These are phyloP conservation scores for Rhyacichthys aspro DNA, from an alignment of 2,797 vertebrate genomes.

Conservation along the genomic window DNA sequence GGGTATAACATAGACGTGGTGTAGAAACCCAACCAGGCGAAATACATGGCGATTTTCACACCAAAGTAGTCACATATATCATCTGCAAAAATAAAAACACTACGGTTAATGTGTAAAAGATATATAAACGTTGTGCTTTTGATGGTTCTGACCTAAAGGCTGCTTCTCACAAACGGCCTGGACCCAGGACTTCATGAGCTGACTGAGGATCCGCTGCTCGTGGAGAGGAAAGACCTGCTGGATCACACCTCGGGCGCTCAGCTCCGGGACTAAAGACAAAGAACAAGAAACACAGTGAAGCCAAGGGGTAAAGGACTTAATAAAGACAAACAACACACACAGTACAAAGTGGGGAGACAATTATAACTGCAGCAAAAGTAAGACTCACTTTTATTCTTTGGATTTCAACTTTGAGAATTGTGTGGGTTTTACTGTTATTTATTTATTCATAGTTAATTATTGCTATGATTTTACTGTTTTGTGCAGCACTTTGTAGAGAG, in stretches of 20 bases:
- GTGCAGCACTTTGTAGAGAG: too few relatives aligned
- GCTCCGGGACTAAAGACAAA: slow-evolving; percentile 88
- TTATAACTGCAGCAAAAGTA: too few relatives aligned
- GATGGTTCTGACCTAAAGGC: slow-evolving; percentile 84
- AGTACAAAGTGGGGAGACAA: too few relatives aligned
- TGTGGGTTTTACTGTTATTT: too few relatives aligned
- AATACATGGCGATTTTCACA: slow-evolving; percentile 98
- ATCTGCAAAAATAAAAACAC: slow-evolving; percentile 72
- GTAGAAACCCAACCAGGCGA: slow-evolving; percentile 98
- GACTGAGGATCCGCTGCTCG: slow-evolving; percentile 92
- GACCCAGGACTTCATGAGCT: slow-evolving; percentile 97
- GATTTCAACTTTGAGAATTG: too few relatives aligned
- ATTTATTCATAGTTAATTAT: too few relatives aligned
- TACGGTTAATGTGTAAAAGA: too few relatives aligned
- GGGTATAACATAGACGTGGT: slow-evolving; percentile 97
- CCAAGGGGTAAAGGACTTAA: background rate
- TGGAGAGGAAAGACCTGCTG: slow-evolving; percentile 95
- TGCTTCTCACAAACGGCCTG: slow-evolving; percentile 96
- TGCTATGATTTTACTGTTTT: too few relatives aligned
- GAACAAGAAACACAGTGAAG: background rate
- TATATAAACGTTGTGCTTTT: background rate
- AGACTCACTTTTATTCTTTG: too few relatives aligned
- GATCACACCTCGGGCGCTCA: slow-evolving; percentile 91
- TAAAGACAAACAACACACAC: background rate
- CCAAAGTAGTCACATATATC: slow-evolving; percentile 99